Evolutionary conservation across 2,113 vertebrate genomes (phyloP), one percentile per base, ranked within the genome.

Genomic region (Lepus europaeus): DNA sequence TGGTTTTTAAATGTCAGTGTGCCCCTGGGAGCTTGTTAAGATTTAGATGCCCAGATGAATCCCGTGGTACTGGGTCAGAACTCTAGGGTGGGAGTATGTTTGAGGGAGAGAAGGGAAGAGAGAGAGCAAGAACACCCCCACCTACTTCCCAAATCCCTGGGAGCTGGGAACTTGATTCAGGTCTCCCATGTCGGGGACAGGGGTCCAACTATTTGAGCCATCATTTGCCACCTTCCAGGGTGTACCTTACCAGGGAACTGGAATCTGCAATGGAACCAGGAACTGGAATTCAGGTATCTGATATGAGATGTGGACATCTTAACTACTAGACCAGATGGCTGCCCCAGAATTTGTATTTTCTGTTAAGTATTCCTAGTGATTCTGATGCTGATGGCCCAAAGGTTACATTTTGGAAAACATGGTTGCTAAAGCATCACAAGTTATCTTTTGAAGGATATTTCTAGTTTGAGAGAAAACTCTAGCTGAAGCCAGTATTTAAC

Each of bases 391-490:
- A 83, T 59, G 19, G 29, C 25, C 36, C 66, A 74, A 86, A 87
- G 31, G 87, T 89, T 80, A 87, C 25, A 53, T 31, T 91, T 85
- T 72, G 19, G 49, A 91, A 33, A 88, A 69, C 66, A 51, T 12
- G 20, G 36, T 7, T 90, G 78, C 66, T 86, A 82, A 72, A 59
- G 27, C 33, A 6, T 90, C 92, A 39, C 29, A 94, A 31, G n/a
- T 81, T 82, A 85, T 68, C 61, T 83, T 95, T 72, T 76, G 79
- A 96, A 90, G 22, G 59, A 19, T 78, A 83, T 95, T 92, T 91
- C n/a, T 79, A 73, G 10, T 87, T 91, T 77, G 81, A 93, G 96
- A 74, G 59, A 86, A 78, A 76, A 94, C 66, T 84, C 19, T 69
- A 12, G 16, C 29, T 70, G 77, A 73, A 95, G 64, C 22, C 85